Base-by-base conservation (phyloP, 2,888 invertebrate species). In the Sylvicola fuscatus region DNA sequence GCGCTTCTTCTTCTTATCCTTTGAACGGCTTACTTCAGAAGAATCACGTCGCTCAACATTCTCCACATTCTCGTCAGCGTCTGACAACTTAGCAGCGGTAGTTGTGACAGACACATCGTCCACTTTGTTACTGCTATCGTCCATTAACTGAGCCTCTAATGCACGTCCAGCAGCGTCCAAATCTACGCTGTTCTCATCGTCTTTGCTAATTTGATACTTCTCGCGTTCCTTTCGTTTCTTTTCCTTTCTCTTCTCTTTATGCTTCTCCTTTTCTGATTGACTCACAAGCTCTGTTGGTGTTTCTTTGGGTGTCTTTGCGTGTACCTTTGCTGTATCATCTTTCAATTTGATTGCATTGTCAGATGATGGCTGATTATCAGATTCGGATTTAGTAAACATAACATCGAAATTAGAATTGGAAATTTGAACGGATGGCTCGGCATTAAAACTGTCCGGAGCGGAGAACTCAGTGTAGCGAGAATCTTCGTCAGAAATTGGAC, bases 1-100 rank as follows among this genome's bases (percentile, higher is more conserved):
- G 49, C 76, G 79, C 53, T 83, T 84, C 46, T 81, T 73, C 53
- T 83, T 84, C 58, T 84, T 84, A 56, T 79, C 82, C 56, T 77
- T 81, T 45, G 82, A 81, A 49, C 75, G 78, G 35, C 62, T 62
- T 43, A 78, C 70, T 55, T 67, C 62, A 46, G 65, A 50, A 65
- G 49, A 50, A 48, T 46, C 30, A 2, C 49, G 46, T 1, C 54
- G 53, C 6, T 53, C 47, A 3, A 57, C 50, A 14, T 60, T 54
- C 42, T 69, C 69, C 35, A 62, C 48, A 30, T 64, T 65, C 46
- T 68, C 67, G 47, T 67, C 68, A 33, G 64, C 68, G 43, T 72
- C 68, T 5, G 66, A 65, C 46, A 70, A 47, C 14, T 47, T 40
- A 2, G 31, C 3, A 3, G 13, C 38, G 31, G 13, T 17, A 29